Conservation (phyloP, 2,888 invertebrate genomes). For the Spodoptera exigua region DNA sequence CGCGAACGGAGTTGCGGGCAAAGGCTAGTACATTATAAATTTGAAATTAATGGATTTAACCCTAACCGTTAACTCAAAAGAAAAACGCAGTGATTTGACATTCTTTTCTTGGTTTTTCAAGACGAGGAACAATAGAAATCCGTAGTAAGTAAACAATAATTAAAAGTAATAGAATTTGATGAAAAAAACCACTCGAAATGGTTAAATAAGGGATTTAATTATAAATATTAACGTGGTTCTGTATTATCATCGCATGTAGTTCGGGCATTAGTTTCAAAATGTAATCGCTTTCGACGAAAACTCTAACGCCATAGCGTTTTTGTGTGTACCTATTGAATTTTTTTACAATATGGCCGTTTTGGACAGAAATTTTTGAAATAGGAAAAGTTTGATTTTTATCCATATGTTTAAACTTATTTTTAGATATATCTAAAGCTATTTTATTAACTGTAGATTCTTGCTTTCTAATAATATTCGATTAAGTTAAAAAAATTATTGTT, state of each 20-base stretch:
- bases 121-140: constrained; percentile 11
- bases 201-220: constrained; percentile 42
- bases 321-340: constrained; percentile 23
- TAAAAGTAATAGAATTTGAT: constrained; percentile 27
- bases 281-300: constrained; percentile 60
- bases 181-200: constrained; percentile 31
- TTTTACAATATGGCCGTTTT: constrained; percentile 15
- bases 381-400: background rate
- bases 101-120: constrained; percentile 7
- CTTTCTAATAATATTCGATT: too few species aligned
- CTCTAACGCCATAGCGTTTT: constrained; percentile 51
- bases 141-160: constrained; percentile 26
- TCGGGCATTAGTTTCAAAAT: constrained; percentile 56
- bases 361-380: constrained; percentile 2
- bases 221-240: constrained; percentile 51
- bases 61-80: background rate
- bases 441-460: too few species aligned
- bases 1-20: too few species aligned
- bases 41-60: background rate
- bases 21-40: background rate
- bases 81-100: constrained; percentile 11
- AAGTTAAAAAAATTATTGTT: too few species aligned
- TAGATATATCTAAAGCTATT: too few species aligned
- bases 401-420: too few species aligned
- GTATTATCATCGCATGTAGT: constrained; percentile 60